phyloP scores from a whole-genome alignment of 2,888 invertebrate species.

The Bugulina stolonifera region DNA sequence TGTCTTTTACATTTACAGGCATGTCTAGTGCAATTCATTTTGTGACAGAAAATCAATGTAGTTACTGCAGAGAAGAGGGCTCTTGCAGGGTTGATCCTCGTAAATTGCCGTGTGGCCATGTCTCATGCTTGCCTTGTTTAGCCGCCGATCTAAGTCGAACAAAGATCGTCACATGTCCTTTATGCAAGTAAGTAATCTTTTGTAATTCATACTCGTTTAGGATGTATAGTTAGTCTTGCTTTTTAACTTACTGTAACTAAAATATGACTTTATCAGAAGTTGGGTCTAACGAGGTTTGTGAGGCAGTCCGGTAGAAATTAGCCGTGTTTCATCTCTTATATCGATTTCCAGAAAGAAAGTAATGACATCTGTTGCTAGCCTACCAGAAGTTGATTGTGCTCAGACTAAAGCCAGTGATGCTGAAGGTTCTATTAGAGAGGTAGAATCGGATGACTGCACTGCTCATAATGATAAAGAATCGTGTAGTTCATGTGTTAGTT shows the following conservation, averaged over 20 bases:
- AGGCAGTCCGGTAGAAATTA: too few species aligned
- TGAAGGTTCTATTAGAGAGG: too few species aligned
- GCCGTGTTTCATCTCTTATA: too few species aligned
- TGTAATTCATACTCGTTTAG: not conserved
- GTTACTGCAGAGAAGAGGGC: not conserved
- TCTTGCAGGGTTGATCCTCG: not conserved
- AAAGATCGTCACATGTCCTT: not conserved
- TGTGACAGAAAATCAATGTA: not conserved
- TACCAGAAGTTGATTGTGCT: not conserved
- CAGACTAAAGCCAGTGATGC: not conserved
- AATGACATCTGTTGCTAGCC: not conserved
- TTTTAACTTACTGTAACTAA: too few species aligned
- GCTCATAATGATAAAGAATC: not conserved
- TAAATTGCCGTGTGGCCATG: not conserved
- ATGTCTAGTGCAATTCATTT: too few species aligned
- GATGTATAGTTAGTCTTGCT: too few species aligned
- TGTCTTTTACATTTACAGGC: too few species aligned
- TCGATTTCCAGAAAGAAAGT: too few species aligned
- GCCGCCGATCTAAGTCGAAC: not conserved
- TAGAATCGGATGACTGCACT: not conserved
- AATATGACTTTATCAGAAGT: too few species aligned
- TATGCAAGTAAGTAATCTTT: not conserved
- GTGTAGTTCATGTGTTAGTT: not conserved
- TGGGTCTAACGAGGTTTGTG: too few species aligned
- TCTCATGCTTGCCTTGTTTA: not conserved